Conservation (phyloP, 2,888 invertebrate genomes). For the Hanleya hanleyi region DNA sequence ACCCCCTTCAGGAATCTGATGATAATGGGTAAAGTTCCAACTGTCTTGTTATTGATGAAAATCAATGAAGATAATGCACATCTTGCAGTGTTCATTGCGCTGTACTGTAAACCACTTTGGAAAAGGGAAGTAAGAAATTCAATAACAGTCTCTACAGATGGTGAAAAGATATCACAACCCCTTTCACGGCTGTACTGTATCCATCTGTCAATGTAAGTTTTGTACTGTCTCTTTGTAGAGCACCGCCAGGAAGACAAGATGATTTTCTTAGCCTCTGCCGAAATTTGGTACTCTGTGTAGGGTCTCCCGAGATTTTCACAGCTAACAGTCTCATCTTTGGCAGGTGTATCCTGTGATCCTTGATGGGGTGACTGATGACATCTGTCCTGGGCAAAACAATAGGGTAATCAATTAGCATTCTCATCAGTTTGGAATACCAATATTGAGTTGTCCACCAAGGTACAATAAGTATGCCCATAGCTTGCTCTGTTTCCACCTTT, state of each 20-base stretch:
- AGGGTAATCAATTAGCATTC: neutral
- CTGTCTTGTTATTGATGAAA: neutral
- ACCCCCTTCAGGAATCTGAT: conserved; percentile 36
- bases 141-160: conserved; percentile 24
- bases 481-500: neutral
- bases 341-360: neutral
- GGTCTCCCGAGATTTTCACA: neutral
- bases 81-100: conserved; percentile 28
- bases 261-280: neutral
- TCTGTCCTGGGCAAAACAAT: neutral
- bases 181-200: conserved; percentile 19
- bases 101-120: conserved; percentile 22
- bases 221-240: conserved; percentile 29
- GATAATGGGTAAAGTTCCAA: conserved; percentile 8
- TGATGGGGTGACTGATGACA: neutral
- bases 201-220: conserved; percentile 25
- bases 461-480: neutral
- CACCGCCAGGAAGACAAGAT: conserved; percentile 34
- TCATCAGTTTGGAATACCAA: neutral
- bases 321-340: neutral
- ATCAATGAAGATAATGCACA: neutral
- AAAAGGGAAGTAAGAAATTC: conserved; percentile 17
- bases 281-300: neutral
- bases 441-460: neutral
- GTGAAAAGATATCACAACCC: conserved; percentile 30